These are phyloP conservation scores for Halichoerus grypus DNA, from an alignment of 2,113 vertebrate genomes.

Conservation along the genomic window DNA sequence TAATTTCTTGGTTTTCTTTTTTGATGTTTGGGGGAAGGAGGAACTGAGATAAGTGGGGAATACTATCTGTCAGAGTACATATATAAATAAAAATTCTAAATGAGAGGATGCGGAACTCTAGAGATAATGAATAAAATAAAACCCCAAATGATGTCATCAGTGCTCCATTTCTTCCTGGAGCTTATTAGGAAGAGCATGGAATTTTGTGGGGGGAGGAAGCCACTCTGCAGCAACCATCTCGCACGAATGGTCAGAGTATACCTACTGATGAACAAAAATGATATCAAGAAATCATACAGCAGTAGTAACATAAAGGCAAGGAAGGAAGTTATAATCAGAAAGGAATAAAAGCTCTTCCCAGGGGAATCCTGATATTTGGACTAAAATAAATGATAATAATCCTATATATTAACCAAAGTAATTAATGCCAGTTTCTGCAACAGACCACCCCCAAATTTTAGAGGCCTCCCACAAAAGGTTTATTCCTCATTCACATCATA, in stretches of 20 bases:
- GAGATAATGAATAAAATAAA: slow-evolving; percentile 27
- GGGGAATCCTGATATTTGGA: background rate
- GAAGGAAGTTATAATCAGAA: background rate
- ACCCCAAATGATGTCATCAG: background rate
- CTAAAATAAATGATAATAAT: background rate
- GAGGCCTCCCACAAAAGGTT: background rate
- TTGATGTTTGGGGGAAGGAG: background rate
- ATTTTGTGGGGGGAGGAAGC: background rate
- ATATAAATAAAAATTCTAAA: slow-evolving; percentile 1
- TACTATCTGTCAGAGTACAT: background rate
- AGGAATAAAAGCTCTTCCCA: background rate
- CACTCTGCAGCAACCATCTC: background rate
- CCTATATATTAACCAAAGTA: background rate
- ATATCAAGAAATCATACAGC: background rate
- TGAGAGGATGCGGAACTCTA: background rate
- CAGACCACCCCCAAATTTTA: background rate
- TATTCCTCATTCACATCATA: background rate
- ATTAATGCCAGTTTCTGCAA: background rate
- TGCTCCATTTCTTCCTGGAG: background rate
- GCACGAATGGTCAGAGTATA: background rate
- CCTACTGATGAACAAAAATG: background rate
- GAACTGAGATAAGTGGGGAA: background rate
- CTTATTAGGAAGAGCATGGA: background rate
- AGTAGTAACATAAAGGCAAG: background rate
- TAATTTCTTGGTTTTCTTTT: background rate